These are phyloP conservation scores for Peromyscus eremicus DNA, from an alignment of 2,797 vertebrate species.

Conservation along the genomic window DNA sequence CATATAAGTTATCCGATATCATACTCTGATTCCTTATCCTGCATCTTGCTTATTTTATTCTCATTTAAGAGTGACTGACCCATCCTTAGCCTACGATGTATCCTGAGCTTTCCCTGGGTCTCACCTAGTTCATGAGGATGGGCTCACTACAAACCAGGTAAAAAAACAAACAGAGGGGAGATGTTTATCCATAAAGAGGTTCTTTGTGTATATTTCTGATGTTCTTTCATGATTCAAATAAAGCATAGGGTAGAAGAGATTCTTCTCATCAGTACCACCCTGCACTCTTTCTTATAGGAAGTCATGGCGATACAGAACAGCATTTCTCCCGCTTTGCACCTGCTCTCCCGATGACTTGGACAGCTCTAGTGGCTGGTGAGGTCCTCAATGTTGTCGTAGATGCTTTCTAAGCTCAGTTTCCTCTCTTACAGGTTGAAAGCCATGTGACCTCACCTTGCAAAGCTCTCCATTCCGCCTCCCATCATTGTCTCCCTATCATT, in stretches of 20 bases:
- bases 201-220: not conserved
- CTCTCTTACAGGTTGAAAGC: not conserved
- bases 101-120: not conserved
- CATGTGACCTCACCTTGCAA: not conserved
- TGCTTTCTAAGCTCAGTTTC: not conserved
- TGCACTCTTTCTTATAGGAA: not conserved
- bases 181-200: not conserved
- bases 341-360: not conserved
- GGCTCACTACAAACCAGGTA: not conserved
- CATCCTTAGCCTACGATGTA: not conserved
- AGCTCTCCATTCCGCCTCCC: not conserved
- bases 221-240: not conserved
- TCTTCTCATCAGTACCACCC: not conserved
- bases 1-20: not conserved
- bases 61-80: not conserved
- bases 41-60: not conserved
- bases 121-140: not conserved
- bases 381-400: not conserved
- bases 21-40: not conserved
- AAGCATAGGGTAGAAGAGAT: not conserved
- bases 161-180: not conserved
- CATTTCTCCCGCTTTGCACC: not conserved
- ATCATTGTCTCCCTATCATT: not conserved
- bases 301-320: not conserved
- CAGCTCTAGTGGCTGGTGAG: not conserved